Evolutionary conservation across 1,140 invertebrate genomes (phyloP).

Genomic region (Metopolophium dirhodum): DNA sequence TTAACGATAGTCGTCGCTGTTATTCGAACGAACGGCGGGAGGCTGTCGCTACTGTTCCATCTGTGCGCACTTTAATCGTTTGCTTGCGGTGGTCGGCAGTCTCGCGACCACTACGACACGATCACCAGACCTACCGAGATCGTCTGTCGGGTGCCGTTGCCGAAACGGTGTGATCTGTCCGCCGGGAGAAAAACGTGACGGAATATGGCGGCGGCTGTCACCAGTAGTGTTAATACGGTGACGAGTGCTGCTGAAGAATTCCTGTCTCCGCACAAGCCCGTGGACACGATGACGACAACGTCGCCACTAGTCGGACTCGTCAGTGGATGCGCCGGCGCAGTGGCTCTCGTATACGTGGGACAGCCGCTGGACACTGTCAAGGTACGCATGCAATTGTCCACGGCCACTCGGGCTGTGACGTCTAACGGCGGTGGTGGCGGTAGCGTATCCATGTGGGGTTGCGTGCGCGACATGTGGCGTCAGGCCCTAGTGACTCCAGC

Average conservation of each 20-base stretch:
- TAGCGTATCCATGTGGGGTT: conserved; percentile 28
- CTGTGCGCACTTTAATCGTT: background rate
- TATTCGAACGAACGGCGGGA: background rate
- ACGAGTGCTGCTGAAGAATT: background rate
- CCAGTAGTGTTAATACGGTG: background rate
- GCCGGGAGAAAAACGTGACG: background rate
- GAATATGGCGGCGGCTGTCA: background rate
- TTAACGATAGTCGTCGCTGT: background rate
- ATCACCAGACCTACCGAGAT: background rate
- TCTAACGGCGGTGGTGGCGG: background rate
- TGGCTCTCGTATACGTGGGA: conserved; percentile 93
- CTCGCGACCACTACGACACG: background rate
- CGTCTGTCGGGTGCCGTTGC: background rate
- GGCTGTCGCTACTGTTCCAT: background rate
- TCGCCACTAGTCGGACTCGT: conserved; percentile 49
- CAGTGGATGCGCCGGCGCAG: conserved; percentile 74
- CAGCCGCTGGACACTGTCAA: conserved; percentile 97
- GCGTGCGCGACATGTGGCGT: conserved; percentile 42
- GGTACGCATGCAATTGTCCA: conserved; percentile 93
- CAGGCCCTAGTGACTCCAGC: background rate
- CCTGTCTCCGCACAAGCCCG: background rate
- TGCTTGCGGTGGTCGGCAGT: background rate
- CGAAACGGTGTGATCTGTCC: background rate
- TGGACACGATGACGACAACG: background rate
- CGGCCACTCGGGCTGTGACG: background rate